Evolutionary conservation across 2,113 vertebrate genomes (phyloP), one percentile per base, ranked within the genome.

Genomic region (Cyprinus carpio): DNA sequence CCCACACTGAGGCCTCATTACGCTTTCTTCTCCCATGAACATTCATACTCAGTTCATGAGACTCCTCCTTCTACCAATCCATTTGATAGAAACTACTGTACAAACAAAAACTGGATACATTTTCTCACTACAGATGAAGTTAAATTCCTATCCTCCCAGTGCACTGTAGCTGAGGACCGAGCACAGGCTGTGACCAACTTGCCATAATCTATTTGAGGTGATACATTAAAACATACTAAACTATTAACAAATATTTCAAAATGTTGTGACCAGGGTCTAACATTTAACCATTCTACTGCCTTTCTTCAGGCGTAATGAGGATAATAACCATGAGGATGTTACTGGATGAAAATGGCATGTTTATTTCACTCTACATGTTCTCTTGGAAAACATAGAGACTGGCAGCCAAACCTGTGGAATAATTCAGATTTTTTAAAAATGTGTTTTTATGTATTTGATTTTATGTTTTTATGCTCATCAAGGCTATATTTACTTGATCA

Each of bases 1-100:
- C 94, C 97, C 94, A 51, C 62, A 56, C 60, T 31, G 65, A 54
- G 81, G 81, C 81, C 65, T 82, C 20, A 69, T 27, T 82, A 69
- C n/a, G 29, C 34, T 65, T 71, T 4, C 13, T 71, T 2, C 13
- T 29, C 37, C 11, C n/a, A 67, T 31, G 16, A 25, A 51, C 18
- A 67, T 20, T 23, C 29, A 34, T 31, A 56, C 16, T 9, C 34
- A 1, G 9, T 74, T 43, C 71, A 13, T 12, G 29, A 75, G 2
- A 46, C 43, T 12, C 40, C 8, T 8, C 27, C 10, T 11, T 76
- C 49, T 76, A 76, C 46, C 46, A 18, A 46, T 46, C 5, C 1
- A 3, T 46, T 15, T 46, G 71, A 74, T 25, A 74, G 71, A n/a
- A 72, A 43, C 69, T n/a, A 72, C 69, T 43, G 23, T 43, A 72